These are phyloP conservation scores for Patiria miniata DNA, from an alignment of 35 echinoderm and acorn worm species.

Conservation along the genomic window DNA sequence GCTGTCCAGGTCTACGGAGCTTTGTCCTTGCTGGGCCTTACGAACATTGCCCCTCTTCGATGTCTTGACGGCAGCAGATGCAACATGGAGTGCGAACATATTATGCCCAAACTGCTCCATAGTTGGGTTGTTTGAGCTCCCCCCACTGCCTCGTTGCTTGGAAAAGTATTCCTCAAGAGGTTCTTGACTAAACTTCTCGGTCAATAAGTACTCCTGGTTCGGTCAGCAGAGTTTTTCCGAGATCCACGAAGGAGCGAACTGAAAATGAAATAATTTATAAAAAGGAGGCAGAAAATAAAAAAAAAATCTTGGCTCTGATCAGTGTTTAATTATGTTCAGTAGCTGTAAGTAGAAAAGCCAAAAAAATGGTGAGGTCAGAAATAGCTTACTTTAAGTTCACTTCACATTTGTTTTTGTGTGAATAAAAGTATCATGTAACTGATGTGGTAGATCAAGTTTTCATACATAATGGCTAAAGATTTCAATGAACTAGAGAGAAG, in stretches of 20 bases:
- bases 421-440: too few species aligned
- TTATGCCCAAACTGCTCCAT: conserved; percentile 30
- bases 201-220: not conserved
- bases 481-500: too few species aligned
- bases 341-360: not conserved
- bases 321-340: not conserved
- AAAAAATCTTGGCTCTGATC: not conserved
- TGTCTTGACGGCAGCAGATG: not conserved
- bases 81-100: not conserved
- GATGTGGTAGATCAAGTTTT: too few species aligned
- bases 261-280: not conserved
- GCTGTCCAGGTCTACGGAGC: conserved; percentile 37
- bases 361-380: not conserved
- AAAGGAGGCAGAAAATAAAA: not conserved
- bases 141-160: conserved; percentile 35
- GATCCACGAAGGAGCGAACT: conserved; percentile 15
- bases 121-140: conserved; percentile 34
- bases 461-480: too few species aligned
- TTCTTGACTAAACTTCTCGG: conserved; percentile 39
- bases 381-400: too few species aligned
- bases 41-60: not conserved
- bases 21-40: conserved; percentile 34
- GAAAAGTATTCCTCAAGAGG: conserved; percentile 35
- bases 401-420: too few species aligned
- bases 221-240: not conserved